Evolutionary conservation across 2,113 vertebrate species (phyloP).

Genomic region (Chloropsis cyanopogon): DNA sequence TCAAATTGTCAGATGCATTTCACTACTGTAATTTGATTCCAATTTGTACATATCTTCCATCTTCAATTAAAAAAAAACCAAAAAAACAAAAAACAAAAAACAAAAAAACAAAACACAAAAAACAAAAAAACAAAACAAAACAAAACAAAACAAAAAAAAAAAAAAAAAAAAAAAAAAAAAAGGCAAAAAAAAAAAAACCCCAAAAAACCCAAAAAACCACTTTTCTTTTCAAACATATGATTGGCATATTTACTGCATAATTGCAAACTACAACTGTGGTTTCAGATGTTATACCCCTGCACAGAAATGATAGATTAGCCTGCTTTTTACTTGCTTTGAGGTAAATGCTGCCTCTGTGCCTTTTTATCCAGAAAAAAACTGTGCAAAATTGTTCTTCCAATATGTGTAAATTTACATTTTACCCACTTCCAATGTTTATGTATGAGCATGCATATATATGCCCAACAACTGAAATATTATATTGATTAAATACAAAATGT

Average conservation of each 20-base stretch:
- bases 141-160: background rate
- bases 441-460: background rate
- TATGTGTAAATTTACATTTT: background rate
- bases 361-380: background rate
- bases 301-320: constrained; percentile 34
- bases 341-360: background rate
- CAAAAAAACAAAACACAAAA: too few species aligned
- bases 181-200: too few species aligned
- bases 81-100: too few species aligned
- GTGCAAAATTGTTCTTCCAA: background rate
- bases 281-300: constrained; percentile 32
- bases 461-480: background rate
- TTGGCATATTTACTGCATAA: constrained; percentile 58
- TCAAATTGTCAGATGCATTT: background rate
- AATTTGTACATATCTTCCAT: background rate
- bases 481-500: background rate
- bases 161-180: too few species aligned
- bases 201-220: fast-evolving
- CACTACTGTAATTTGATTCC: constrained; percentile 1
- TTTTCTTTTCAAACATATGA: background rate
- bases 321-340: constrained; percentile 8
- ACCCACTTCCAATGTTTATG: background rate
- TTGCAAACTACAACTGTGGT: constrained; percentile 9
- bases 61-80: background rate
- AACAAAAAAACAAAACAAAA: fast-evolving